A percentile compares a stretch with the other conserved stretches of the same genome.
Evolutionary conservation across 2,113 vertebrate genomes (phyloP).

Genomic region (Baryphthengus martii): DNA sequence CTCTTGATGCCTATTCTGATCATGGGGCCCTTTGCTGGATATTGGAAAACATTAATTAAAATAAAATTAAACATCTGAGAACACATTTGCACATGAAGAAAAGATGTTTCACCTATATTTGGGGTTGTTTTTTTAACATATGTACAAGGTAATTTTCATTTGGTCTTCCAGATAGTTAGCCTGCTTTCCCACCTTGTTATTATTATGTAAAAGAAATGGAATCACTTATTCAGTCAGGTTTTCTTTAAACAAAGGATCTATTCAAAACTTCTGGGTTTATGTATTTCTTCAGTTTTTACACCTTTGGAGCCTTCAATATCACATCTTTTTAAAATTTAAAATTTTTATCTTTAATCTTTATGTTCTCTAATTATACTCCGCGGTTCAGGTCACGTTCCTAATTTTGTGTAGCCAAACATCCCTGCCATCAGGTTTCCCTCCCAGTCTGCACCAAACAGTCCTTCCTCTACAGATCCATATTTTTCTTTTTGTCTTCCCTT

Average conservation of each 20-base stretch:
- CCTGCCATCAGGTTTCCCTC: neutral
- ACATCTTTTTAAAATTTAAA: neutral
- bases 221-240: neutral
- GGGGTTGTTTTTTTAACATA: neutral
- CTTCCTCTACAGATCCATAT: neutral
- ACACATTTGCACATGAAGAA: neutral
- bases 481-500: neutral
- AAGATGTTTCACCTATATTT: neutral
- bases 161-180: neutral
- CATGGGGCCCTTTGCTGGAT: neutral
- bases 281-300: neutral
- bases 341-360: neutral
- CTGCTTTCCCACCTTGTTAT: neutral
- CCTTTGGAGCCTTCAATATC: neutral
- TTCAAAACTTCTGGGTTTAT: neutral
- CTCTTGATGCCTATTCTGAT: neutral
- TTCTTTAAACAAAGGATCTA: neutral
- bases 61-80: neutral
- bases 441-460: neutral
- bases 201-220: neutral
- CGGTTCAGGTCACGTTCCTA: neutral
- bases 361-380: neutral
- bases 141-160: neutral
- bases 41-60: neutral
- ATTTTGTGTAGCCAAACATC: neutral